phyloP scores from a whole-genome alignment of 2,888 invertebrate species.

The Mycalesis mineus region DNA sequence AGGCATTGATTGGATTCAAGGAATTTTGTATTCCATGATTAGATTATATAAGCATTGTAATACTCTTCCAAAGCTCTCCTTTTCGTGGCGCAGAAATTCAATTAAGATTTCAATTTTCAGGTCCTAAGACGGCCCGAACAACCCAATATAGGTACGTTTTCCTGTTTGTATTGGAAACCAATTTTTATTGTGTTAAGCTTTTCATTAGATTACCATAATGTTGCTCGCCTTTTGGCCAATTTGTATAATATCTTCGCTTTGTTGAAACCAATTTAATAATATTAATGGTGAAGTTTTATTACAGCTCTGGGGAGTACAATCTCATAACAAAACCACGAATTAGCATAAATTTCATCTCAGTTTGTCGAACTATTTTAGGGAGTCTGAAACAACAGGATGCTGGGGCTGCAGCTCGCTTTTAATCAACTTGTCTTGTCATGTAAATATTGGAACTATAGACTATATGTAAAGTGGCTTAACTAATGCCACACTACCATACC shows the following conservation, averaged over 20 bases:
- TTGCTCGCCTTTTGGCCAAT: neutral
- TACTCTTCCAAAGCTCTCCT: slow-evolving; percentile 32
- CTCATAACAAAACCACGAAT: slow-evolving; percentile 19
- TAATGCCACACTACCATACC: neutral
- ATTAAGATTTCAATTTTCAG: slow-evolving; percentile 48
- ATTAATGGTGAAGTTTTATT: neutral
- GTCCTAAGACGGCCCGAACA: slow-evolving; percentile 26
- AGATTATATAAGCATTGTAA: slow-evolving; percentile 55
- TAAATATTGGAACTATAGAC: slow-evolving; percentile 31
- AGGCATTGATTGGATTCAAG: slow-evolving; percentile 33
- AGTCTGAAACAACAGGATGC: slow-evolving; percentile 32
- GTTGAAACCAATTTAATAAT: neutral
- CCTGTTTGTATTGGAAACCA: slow-evolving; percentile 15
- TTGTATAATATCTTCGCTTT: neutral
- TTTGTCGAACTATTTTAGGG: slow-evolving; percentile 20
- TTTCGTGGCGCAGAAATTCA: slow-evolving; percentile 48
- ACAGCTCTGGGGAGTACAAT: slow-evolving; percentile 1
- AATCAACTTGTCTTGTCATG: slow-evolving; percentile 39
- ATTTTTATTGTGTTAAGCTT: slow-evolving; percentile 11
- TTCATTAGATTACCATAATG: slow-evolving; percentile 5
- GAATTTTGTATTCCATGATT: slow-evolving; percentile 13
- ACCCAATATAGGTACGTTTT: slow-evolving; percentile 14
- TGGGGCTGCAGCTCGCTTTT: slow-evolving; percentile 32
- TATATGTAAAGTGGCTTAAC: neutral
- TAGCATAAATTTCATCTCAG: slow-evolving; percentile 23